Evolutionary conservation across 1,140 invertebrate species (phyloP), one percentile per base, ranked within the genome.

Genomic region (Hyles euphorbiae): DNA sequence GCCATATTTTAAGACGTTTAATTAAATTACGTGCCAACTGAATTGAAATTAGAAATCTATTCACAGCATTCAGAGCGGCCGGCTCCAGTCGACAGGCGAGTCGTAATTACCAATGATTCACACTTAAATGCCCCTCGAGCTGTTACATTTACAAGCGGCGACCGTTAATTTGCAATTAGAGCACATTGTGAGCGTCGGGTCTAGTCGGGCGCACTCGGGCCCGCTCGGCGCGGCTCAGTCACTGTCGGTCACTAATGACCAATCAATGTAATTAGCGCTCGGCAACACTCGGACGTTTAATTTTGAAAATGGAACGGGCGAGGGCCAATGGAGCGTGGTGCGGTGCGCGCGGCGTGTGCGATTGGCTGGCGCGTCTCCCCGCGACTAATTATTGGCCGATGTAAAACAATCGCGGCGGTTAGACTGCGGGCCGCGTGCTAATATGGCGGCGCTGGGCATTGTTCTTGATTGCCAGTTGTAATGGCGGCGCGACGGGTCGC

Each of bases 351-450:
- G 36, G 36, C 36, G 36, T 5, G 5, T 8, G 36, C 36, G 36
- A 40, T 40, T 40, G 36, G 36, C 58, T 59, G 62, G 58, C 64
- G 32, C 56, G 51, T 49, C 56, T 11, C 67, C 61, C 45, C 60
- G 45, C 51, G 58, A 51, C 70, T 76, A 79, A 76, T 81, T 79
- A 81, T 78, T 81, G 78, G 78, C 67, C 62, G 49, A 12, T 10
- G 49, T 61, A 63, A 73, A 77, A 77, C 74, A 79, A 79, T 75
- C 53, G 60, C 52, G 44, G 47, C 49, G 40, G 57, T 65, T 64
- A 67, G 58, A 69, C 58, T 63, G 61, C 59, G 60, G 62, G 58
- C 45, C 55, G 52, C 56, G 36, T 40, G 53, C 53, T 69, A 79
- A 74, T 63, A 79, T 80, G 77, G 77, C 77, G 71, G 50, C 65